Base-by-base conservation (phyloP, 2,797 vertebrate genomes). In the Parauchenoglanis punctatus region DNA sequence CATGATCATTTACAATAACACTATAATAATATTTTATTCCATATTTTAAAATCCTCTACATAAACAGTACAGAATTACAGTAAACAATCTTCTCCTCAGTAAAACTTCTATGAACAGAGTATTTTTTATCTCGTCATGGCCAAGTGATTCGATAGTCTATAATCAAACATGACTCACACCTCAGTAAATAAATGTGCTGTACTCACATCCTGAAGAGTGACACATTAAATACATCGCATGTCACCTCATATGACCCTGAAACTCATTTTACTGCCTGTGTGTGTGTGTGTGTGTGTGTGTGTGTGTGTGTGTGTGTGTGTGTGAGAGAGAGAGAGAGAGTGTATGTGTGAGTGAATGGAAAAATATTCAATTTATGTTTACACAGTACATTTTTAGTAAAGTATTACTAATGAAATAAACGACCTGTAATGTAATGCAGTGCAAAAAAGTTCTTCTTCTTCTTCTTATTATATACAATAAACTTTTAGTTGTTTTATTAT, bases 91-190 rank as follows among this genome's bases (percentile, higher is more conserved):
- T 67, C 67, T 68, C 31, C 68, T 70, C 15, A 0, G 7, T 2
- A 7, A 75, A 25, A 46, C 25, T 12, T 25, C 35, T 44, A 70
- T 40, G 67, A 35, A 44, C 18, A 3, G 70, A 44, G 46, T 52
- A 8, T 46, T 49, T 17, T 20, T 17, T 77, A 31, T 77, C n/a
- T 77, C 49, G 7, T 76, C 13, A 54, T 28, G 13, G 15, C 1
- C 7, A 4, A 2, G 44, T n/a, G 49, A 7, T 5, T 54, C n/a
- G 49, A 15, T 1, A n/a, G n/a, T 31, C 46, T 77, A 4, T 28
- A 77, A 77, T 77, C 75, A 56, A 54, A 77, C n/a, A 28, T 54
- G 46, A 28, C 73, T 76, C 73, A 28, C 12, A 52, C 25, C 70
- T 49, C 6, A 75, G 52, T 49, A 75, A 75, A 75, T 52, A 75